Evolutionary conservation across 1,140 invertebrate genomes (phyloP).

Genomic region (Lepidurus couesii): DNA sequence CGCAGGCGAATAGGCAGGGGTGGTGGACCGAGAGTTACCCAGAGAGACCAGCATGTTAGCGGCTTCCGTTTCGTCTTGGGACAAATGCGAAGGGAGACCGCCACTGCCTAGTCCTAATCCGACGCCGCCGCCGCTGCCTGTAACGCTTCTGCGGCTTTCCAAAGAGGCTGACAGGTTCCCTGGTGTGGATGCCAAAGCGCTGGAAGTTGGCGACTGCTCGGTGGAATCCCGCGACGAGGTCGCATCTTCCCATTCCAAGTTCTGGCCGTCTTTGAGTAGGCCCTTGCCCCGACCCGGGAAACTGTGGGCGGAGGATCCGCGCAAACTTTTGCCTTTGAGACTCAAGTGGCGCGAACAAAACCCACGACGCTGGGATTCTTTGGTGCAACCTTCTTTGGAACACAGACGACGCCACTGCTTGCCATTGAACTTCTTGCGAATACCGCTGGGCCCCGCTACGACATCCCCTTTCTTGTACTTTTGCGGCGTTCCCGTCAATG

Average conservation of each 20-base stretch:
- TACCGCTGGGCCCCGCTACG: conserved; percentile 90
- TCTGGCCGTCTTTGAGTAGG: conserved; percentile 40
- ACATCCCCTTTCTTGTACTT: conserved; percentile 99
- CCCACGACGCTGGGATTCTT: conserved; percentile 93
- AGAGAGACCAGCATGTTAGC: conserved; percentile 90
- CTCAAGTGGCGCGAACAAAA: conserved; percentile 94
- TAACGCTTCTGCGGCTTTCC: not conserved
- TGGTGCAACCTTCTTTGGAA: conserved; percentile 90
- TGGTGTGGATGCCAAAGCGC: conserved; percentile 40
- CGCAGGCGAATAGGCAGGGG: conserved; percentile 76
- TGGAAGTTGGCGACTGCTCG: conserved; percentile 67
- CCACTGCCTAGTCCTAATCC: conserved; percentile 31
- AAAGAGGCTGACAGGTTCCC: not conserved
- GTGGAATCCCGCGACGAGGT: conserved; percentile 69
- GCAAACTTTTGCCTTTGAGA: conserved; percentile 64
- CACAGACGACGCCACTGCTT: conserved; percentile 97
- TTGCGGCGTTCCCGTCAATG: conserved; percentile 85
- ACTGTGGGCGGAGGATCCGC: conserved; percentile 43
- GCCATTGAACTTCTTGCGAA: conserved; percentile 98
- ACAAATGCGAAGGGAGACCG: conserved; percentile 26
- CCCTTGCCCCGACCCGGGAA: conserved; percentile 45
- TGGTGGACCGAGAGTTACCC: conserved; percentile 82
- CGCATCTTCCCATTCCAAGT: conserved; percentile 70
- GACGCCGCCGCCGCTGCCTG: not conserved
- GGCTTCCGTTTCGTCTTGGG: conserved; percentile 87